A percentile compares a stretch with the other conserved stretches of the same genome.
Evolutionary conservation across 2,888 invertebrate species (phyloP).

Genomic region (Agonum fuliginosum): DNA sequence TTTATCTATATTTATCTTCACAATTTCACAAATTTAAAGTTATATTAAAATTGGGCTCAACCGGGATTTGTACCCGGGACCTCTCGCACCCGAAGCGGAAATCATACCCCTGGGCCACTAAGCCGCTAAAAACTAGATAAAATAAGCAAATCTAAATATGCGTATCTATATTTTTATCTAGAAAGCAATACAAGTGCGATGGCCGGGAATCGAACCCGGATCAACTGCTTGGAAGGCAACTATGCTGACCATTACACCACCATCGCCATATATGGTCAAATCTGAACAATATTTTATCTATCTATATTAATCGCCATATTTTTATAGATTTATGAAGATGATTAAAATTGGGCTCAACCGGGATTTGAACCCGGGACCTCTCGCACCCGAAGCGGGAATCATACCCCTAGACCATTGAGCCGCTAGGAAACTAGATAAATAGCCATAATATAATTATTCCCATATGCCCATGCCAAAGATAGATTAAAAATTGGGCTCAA

Average conservation of each 20-base stretch:
- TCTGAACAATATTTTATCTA: too few species aligned
- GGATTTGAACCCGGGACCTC: constrained; percentile 78
- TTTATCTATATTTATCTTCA: too few species aligned
- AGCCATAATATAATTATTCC: too few species aligned
- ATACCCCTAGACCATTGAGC: constrained; percentile 79
- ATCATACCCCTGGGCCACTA: constrained; percentile 74
- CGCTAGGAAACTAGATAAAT: too few species aligned
- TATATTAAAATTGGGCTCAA: constrained; percentile 70
- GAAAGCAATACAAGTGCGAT: constrained; percentile 34
- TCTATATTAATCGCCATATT: too few species aligned
- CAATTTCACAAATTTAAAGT: too few species aligned
- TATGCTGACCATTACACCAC: constrained; percentile 60
- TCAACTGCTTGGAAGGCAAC: constrained; percentile 57
- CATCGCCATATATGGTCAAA: constrained; percentile 43
- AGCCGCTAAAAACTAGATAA: too few species aligned
- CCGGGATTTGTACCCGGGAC: constrained; percentile 74
- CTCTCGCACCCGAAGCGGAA: constrained; percentile 74
- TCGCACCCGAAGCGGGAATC: constrained; percentile 81
- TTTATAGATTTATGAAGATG: too few species aligned
- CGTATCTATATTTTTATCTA: too few species aligned
- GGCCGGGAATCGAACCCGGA: constrained; percentile 56
- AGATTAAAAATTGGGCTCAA: constrained; percentile 70
- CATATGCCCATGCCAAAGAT: too few species aligned
- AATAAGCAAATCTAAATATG: too few species aligned
- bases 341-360: constrained; percentile 74